Conservation (phyloP, 2,113 vertebrate genomes). For the Myrmecophaga tridactyla region DNA sequence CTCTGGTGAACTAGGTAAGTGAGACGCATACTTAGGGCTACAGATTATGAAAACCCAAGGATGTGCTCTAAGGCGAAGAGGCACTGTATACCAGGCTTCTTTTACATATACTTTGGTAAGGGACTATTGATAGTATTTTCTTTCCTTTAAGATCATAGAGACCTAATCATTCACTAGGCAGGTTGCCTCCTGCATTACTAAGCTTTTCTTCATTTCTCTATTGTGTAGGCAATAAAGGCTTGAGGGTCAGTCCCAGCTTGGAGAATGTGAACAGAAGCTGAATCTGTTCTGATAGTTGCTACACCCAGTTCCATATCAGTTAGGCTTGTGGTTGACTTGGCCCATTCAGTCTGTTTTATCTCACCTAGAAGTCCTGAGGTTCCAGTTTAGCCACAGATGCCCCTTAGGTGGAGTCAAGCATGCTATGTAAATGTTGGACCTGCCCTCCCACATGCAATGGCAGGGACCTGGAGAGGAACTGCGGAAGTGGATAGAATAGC, state of each 20-base stretch:
- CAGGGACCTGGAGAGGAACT: not conserved
- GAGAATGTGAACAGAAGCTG: conserved; percentile 17
- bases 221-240: not conserved
- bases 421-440: not conserved
- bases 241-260: not conserved
- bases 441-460: not conserved
- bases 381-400: not conserved
- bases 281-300: not conserved
- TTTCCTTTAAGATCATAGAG: not conserved
- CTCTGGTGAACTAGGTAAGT: conserved; percentile 76
- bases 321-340: not conserved
- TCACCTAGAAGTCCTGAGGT: not conserved
- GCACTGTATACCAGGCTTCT: not conserved
- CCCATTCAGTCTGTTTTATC: not conserved
- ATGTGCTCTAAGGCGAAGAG: not conserved
- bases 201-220: not conserved
- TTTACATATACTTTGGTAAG: not conserved
- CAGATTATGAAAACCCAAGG: not conserved
- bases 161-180: not conserved
- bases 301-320: not conserved
- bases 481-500: not conserved
- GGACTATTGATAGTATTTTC: not conserved
- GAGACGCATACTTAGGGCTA: not conserved
- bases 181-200: not conserved
- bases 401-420: not conserved